Conservation (phyloP, 2,113 vertebrate species). For the Natator depressus region DNA sequence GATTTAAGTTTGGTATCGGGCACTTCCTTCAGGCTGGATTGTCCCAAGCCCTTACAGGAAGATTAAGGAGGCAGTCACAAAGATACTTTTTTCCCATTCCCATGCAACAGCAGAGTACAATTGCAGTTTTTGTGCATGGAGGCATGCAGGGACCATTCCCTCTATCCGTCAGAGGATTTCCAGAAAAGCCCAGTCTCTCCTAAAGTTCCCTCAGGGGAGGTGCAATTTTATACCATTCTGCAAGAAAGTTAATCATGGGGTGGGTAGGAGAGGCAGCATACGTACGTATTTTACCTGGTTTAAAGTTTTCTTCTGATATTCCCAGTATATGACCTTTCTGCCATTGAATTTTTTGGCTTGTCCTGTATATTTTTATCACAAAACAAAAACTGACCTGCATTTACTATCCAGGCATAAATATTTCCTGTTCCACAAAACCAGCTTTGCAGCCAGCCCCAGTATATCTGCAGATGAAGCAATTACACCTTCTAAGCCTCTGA, state of each 20-base stretch:
- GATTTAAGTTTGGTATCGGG: not conserved
- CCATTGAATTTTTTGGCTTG: not conserved
- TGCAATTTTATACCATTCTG: not conserved
- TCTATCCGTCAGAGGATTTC: not conserved
- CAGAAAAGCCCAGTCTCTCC: not conserved
- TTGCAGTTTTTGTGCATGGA: not conserved
- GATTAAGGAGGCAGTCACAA: not conserved
- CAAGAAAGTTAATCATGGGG: not conserved
- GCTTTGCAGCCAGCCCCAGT: not conserved
- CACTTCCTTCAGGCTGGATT: not conserved
- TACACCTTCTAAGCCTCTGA: not conserved
- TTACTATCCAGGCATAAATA: not conserved
- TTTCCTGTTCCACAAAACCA: not conserved
- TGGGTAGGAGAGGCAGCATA: rapidly evolving
- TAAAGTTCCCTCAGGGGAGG: not conserved
- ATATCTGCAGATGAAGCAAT: not conserved
- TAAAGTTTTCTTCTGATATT: not conserved
- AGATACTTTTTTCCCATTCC: not conserved
- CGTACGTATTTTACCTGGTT: rapidly evolving
- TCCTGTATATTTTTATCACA: not conserved
- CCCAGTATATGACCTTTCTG: rapidly evolving
- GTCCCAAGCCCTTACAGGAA: not conserved
- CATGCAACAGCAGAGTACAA: not conserved
- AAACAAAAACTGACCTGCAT: not conserved
- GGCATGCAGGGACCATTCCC: not conserved